Conservation (phyloP, 2,113 vertebrate species). For the Alces alces region DNA sequence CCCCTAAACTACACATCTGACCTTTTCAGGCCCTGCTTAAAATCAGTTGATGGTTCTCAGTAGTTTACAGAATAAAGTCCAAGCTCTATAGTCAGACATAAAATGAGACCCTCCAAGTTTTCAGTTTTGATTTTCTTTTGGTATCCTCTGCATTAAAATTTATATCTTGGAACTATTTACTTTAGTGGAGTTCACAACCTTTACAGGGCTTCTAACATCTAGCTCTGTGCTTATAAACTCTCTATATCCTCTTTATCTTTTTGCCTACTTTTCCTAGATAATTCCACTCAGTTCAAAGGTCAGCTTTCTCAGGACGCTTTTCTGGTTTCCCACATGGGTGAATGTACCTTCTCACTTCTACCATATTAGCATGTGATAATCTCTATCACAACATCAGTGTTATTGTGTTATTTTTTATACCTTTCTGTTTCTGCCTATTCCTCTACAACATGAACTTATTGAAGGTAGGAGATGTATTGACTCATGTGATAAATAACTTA, state of each 20-base stretch:
- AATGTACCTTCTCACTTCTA: background rate
- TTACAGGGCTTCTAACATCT: background rate
- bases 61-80: slow-evolving; percentile 7
- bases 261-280: background rate
- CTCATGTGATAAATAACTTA: background rate
- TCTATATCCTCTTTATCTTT: background rate
- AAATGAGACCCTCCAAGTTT: background rate
- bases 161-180: background rate
- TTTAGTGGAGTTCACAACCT: background rate
- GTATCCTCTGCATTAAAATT: background rate
- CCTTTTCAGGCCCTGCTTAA: slow-evolving; percentile 11
- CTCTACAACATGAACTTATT: background rate
- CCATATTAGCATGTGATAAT: background rate
- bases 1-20: background rate
- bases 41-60: background rate
- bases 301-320: background rate
- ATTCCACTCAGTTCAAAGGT: background rate
- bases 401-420: background rate
- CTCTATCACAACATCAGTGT: background rate
- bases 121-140: background rate
- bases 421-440: background rate
- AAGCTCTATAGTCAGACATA: background rate
- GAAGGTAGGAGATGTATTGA: background rate
- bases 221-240: background rate
- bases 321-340: background rate